Base-by-base conservation (phyloP, 2,113 vertebrate species). In the Caranx melampygus region DNA sequence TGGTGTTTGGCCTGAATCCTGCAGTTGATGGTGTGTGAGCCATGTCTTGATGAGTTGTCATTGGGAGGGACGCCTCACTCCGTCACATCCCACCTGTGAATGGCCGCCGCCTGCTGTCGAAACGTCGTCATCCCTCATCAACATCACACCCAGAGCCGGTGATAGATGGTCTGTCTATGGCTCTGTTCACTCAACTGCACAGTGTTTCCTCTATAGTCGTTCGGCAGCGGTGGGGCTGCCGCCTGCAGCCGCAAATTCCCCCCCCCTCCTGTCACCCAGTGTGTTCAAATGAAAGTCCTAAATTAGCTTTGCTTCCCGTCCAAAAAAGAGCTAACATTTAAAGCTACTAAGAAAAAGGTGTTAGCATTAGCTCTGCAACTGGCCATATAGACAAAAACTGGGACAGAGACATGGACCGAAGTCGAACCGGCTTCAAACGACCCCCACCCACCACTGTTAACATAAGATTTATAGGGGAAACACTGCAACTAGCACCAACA, bases 121-220 rank as follows among this genome's bases (percentile, higher is more conserved):
- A 90, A 89, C 73, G 64, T 83, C 71, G 64, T 90, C 90, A 90
- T 93, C 84, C 82, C 91, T 65, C 87, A 92, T 91, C 86, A 87
- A 66, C 91, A 90, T 92, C 80, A 75, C 86, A 84, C 69, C 69
- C 82, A 87, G 89, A 90, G 84, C 75, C 84, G 31, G 55, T 55
- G 91, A 90, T 87, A 86, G 87, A 65, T 72, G 72, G 33, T 89
- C 88, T 90, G 77, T 92, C 83, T 86, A 40, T 85, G 91, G 87
- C 82, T 88, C 87, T 90, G 83, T 76, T 88, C 83, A 84, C 82
- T 62, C 37, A 12, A 73, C 40, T 75, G 33, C 82, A 75, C 88
- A 89, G 92, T 93, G 89, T 93, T 92, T 92, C 91, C 91, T 90
- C 90, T 91, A 89, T 91, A 91, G 84, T 92, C 81, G 34, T 55